phyloP scores from a whole-genome alignment of 2,888 invertebrate species.

The Mythimna vitellina region DNA sequence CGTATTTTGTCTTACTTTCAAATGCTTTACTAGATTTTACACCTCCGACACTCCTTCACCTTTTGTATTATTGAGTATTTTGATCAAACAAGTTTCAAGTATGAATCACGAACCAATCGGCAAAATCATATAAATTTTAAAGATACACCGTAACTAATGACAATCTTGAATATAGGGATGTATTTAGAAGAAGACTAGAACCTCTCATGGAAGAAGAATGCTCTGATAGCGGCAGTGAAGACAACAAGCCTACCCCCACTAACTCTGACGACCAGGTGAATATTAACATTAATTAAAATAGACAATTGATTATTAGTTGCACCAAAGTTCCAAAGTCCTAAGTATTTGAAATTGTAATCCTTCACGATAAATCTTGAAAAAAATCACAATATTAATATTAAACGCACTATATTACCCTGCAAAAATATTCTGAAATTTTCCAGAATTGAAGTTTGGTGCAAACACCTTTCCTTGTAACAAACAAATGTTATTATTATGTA shows the following conservation, averaged over 20 bases:
- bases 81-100: neutral
- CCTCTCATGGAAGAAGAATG: conserved; percentile 96
- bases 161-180: conserved; percentile 79
- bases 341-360: conserved; percentile 16
- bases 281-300: conserved; percentile 68
- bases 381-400: conserved; percentile 1
- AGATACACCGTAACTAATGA: conserved; percentile 34
- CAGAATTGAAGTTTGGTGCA: conserved; percentile 62
- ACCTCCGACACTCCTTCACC: conserved; percentile 2
- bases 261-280: conserved; percentile 90
- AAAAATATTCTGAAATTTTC: conserved; percentile 46
- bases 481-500: conserved; percentile 41
- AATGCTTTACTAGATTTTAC: conserved; percentile 18
- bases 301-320: conserved; percentile 41
- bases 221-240: conserved; percentile 91
- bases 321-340: conserved; percentile 57
- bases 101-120: neutral
- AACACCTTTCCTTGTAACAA: conserved; percentile 26
- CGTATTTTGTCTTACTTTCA: neutral
- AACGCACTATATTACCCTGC: conserved; percentile 14
- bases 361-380: conserved; percentile 11
- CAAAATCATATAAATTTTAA: conserved; percentile 13
- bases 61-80: neutral
- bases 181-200: conserved; percentile 93
- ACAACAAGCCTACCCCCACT: conserved; percentile 87